Conservation (phyloP, 1,140 invertebrate genomes). For the Atopsyche davidsoni region DNA sequence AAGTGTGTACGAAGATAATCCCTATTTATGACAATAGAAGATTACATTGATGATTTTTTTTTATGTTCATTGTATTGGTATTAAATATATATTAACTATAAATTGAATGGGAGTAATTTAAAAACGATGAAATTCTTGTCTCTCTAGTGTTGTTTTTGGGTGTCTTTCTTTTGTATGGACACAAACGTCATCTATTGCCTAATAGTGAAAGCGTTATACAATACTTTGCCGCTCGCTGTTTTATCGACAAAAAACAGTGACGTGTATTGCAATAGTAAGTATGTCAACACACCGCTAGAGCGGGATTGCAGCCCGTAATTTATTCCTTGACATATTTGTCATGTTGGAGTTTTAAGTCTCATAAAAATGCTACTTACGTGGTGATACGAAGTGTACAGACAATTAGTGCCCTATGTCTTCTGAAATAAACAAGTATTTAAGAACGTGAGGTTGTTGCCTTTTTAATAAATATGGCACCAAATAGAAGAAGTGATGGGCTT, state of each 20-base stretch:
- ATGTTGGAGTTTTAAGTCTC: conserved; percentile 25
- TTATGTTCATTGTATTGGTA: too few relatives aligned
- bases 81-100: too few relatives aligned
- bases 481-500: conserved; percentile 52
- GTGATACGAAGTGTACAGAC: conserved; percentile 18
- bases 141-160: too few relatives aligned
- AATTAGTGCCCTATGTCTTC: conserved; percentile 4
- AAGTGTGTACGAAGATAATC: too few relatives aligned
- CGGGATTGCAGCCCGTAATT: background rate
- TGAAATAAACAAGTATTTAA: background rate
- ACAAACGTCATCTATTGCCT: too few relatives aligned
- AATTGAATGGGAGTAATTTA: too few relatives aligned
- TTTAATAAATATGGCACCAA: conserved; percentile 20
- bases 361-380: conserved; percentile 22
- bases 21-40: too few relatives aligned
- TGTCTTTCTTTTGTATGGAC: too few relatives aligned
- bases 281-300: conserved; percentile 17
- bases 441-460: conserved; percentile 11
- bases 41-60: too few relatives aligned
- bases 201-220: too few relatives aligned
- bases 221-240: conserved; percentile 7
- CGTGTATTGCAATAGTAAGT: conserved; percentile 24
- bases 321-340: conserved; percentile 28
- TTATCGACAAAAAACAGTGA: conserved; percentile 18
- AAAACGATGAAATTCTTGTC: too few relatives aligned